These are phyloP conservation scores for Rotaria sp. DNA, from an alignment of 2,888 invertebrate genomes.

Conservation along the genomic window DNA sequence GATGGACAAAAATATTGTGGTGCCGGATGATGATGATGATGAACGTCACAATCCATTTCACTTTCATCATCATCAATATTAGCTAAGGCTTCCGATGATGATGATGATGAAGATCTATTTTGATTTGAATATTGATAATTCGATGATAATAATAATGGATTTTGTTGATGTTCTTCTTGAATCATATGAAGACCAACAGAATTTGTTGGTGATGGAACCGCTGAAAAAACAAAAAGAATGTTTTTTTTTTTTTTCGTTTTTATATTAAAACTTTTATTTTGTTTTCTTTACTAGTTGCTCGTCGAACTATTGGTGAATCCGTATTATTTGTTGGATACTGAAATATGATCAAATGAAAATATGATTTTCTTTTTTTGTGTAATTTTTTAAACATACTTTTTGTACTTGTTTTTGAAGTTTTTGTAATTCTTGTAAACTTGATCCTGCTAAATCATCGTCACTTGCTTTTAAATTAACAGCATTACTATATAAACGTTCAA, in stretches of 20 bases:
- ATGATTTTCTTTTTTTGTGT: neutral
- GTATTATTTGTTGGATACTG: neutral
- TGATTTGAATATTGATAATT: neutral
- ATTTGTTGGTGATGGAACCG: conserved; percentile 6
- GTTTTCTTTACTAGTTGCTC: neutral
- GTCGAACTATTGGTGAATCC: neutral
- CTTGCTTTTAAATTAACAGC: neutral
- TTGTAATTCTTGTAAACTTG: conserved; percentile 20
- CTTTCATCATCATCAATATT: neutral
- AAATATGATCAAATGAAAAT: neutral
- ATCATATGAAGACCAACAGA: neutral
- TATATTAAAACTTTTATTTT: too few species aligned
- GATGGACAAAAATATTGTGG: neutral
- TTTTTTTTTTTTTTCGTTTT: too few species aligned
- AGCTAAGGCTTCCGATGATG: neutral
- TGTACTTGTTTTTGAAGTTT: conserved; percentile 7
- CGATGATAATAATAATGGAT: neutral
- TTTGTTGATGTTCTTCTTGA: conserved; percentile 21
- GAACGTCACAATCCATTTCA: neutral
- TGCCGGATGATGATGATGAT: neutral
- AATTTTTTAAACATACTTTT: neutral
- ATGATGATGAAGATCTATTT: neutral
- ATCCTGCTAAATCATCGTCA: conserved; percentile 16
- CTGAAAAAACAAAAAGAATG: neutral
- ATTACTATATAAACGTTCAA: conserved; percentile 12